phyloP scores from a whole-genome alignment of 1,140 invertebrate species.

The Caerostris darwini region DNA sequence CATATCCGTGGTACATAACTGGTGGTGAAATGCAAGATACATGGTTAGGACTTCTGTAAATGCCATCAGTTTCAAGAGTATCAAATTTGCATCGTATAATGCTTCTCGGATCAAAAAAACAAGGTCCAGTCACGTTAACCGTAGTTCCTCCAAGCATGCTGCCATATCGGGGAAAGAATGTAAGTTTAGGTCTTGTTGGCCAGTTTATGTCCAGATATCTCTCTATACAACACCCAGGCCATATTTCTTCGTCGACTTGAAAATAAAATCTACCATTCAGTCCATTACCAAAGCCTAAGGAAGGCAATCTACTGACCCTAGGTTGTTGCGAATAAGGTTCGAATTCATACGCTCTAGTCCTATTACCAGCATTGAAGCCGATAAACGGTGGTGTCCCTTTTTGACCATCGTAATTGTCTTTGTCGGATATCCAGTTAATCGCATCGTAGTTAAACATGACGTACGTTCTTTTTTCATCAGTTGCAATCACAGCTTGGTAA shows the following conservation, averaged over 20 bases:
- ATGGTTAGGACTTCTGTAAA: constrained; percentile 85
- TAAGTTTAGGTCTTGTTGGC: constrained; percentile 85
- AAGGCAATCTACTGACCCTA: constrained; percentile 90
- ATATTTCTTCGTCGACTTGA: constrained; percentile 96
- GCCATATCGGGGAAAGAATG: constrained; percentile 95
- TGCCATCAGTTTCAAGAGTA: constrained; percentile 80
- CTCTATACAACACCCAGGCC: constrained; percentile 90
- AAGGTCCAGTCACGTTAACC: constrained; percentile 97
- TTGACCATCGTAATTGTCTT: constrained; percentile 89
- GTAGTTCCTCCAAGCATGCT: constrained; percentile 97
- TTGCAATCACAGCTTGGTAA: constrained; percentile 95
- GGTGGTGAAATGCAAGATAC: constrained; percentile 94
- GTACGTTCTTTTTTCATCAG: constrained; percentile 96
- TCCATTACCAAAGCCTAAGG: constrained; percentile 92
- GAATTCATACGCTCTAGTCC: constrained; percentile 94
- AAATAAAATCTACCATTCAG: constrained; percentile 95
- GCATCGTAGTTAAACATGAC: constrained; percentile 96
- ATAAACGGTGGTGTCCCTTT: constrained; percentile 93
- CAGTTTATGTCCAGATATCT: constrained; percentile 80
- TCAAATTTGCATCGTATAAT: constrained; percentile 88
- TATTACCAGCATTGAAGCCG: constrained; percentile 97
- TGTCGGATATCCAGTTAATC: constrained; percentile 94
- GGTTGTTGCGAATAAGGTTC: constrained; percentile 93
- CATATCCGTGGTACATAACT: constrained; percentile 94
- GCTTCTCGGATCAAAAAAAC: constrained; percentile 86